Evolutionary conservation across 2,113 vertebrate species (phyloP).

Genomic region (Megatriorchis doriae): DNA sequence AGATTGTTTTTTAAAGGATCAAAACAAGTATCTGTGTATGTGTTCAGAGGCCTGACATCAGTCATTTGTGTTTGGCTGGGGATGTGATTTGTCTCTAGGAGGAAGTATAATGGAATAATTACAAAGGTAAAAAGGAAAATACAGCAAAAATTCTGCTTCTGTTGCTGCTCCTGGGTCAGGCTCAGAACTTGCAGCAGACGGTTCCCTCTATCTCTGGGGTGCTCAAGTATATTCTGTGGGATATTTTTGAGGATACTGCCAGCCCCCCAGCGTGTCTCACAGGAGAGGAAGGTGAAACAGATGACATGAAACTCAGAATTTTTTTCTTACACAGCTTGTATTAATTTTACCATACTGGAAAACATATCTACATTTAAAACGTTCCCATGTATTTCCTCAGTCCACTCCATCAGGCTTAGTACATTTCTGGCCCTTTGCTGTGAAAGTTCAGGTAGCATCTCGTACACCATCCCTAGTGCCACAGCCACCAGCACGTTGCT

Average conservation of each 20-base stretch:
- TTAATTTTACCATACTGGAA: not conserved
- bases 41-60: not conserved
- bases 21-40: not conserved
- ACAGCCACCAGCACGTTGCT: fast-evolving
- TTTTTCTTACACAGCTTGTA: not conserved
- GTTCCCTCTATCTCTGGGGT: not conserved
- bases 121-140: not conserved
- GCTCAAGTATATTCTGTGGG: not conserved
- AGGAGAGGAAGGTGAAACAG: not conserved
- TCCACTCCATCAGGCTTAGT: not conserved
- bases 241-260: not conserved
- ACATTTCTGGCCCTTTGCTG: not conserved
- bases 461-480: not conserved
- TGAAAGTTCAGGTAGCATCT: not conserved
- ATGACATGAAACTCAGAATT: not conserved
- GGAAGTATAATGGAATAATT: not conserved
- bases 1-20: not conserved
- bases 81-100: not conserved
- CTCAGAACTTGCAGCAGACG: not conserved
- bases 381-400: not conserved
- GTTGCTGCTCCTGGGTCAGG: not conserved
- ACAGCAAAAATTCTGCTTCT: not conserved
- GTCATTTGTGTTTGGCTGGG: not conserved
- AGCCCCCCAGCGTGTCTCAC: not conserved
- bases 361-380: not conserved